A percentile compares a stretch with the other conserved stretches of the same genome.
phyloP scores from a whole-genome alignment of 2,888 invertebrate species.

The Mystacides longicornis region DNA sequence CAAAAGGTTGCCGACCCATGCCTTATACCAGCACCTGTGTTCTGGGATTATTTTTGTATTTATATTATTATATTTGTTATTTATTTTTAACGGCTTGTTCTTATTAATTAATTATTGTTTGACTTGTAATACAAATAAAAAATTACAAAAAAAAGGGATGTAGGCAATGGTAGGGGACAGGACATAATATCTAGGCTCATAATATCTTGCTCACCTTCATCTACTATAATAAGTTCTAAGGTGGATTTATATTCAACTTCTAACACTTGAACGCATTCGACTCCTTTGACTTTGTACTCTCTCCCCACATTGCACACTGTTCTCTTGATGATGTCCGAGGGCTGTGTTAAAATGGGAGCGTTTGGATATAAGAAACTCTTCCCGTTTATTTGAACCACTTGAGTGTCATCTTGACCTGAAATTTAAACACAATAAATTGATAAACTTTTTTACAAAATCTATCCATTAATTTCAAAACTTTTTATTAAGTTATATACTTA shows the following conservation, averaged over 20 bases:
- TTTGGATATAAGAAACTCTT: slow-evolving; percentile 54
- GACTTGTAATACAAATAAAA: too few relatives aligned
- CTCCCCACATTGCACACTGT: slow-evolving; percentile 38
- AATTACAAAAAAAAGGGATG: too few relatives aligned
- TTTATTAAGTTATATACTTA: slow-evolving; percentile 30
- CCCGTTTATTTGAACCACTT: slow-evolving; percentile 50
- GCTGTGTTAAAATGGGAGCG: slow-evolving; percentile 49
- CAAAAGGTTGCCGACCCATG: too few relatives aligned
- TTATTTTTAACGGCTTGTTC: too few relatives aligned
- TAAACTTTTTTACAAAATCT: neutral
- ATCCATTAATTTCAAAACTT: neutral
- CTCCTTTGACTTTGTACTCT: slow-evolving; percentile 34
- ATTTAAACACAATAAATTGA: neutral
- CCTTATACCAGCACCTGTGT: too few relatives aligned
- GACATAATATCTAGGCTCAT: too few relatives aligned
- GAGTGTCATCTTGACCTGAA: slow-evolving; percentile 13
- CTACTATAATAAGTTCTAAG: slow-evolving; percentile 53
- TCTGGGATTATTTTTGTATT: too few relatives aligned
- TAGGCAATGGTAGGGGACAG: too few relatives aligned
- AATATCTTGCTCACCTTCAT: slow-evolving; percentile 52
- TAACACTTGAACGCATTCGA: slow-evolving; percentile 51
- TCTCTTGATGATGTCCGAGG: slow-evolving; percentile 36
- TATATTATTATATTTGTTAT: too few relatives aligned
- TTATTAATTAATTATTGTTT: too few relatives aligned
- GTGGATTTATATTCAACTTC: slow-evolving; percentile 42